Conservation (phyloP, 2,113 vertebrate species). For the Nothoprocta perdicaria region DNA sequence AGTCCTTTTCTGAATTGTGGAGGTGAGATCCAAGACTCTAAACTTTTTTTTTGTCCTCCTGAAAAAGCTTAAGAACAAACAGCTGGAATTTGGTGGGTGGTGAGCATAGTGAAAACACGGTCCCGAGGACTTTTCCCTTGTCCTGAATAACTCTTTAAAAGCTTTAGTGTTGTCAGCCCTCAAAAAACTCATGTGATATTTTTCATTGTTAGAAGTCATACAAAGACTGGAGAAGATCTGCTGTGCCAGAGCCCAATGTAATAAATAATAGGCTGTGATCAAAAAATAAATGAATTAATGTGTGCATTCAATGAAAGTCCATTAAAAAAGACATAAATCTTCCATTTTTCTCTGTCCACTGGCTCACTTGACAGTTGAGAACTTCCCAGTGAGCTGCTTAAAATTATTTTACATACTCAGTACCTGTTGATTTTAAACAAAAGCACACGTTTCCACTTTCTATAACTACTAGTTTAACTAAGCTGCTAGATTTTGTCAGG, state of each 20-base stretch:
- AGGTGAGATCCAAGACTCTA: neutral
- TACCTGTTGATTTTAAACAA: neutral
- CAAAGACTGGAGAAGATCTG: neutral
- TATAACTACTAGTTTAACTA: neutral
- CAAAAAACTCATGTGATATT: neutral
- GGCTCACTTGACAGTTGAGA: neutral
- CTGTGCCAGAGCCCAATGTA: neutral
- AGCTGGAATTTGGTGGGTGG: neutral
- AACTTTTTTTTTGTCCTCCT: neutral
- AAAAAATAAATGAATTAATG: neutral
- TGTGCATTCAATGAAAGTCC: neutral
- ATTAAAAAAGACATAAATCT: neutral
- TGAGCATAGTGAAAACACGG: neutral
- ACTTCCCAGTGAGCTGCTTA: neutral
- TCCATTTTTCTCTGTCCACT: neutral
- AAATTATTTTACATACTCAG: neutral
- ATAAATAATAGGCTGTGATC: neutral
- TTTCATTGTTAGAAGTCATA: neutral
- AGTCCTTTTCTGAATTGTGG: neutral
- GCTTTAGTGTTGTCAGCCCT: neutral
- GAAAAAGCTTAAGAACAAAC: neutral
- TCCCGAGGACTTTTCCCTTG: neutral
- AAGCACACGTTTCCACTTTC: neutral
- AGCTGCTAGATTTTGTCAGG: neutral
- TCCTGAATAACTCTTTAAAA: constrained; percentile 20